Percentiles rank a stretch among this genome's conserved stretches.
phyloP scores from a whole-genome alignment of 2,113 vertebrate genomes.

The Geococcyx californianus region DNA sequence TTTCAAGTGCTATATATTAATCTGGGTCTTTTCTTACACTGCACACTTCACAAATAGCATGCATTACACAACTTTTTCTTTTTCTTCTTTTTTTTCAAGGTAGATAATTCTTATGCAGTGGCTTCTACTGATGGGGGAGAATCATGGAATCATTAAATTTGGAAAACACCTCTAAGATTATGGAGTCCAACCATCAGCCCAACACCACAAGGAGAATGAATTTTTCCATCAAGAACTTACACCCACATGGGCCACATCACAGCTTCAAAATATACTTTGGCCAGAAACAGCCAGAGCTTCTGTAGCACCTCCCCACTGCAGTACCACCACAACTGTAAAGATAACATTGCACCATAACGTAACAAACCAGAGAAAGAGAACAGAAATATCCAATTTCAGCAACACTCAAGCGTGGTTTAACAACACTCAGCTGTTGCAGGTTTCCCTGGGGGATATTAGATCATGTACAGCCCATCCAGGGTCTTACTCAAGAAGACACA shows the following conservation, averaged over 20 bases:
- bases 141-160: too few relatives aligned
- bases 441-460: not conserved
- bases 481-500: not conserved
- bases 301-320: not conserved
- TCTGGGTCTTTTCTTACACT: not conserved
- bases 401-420: not conserved
- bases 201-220: not conserved
- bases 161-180: too few relatives aligned
- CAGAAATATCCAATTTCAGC: not conserved
- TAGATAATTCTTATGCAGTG: not conserved
- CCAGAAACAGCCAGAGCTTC: not conserved
- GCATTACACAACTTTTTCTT: not conserved
- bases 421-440: not conserved
- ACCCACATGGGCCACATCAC: not conserved
- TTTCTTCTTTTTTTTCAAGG: accelerated
- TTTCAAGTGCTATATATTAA: not conserved
- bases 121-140: accelerated
- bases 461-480: not conserved
- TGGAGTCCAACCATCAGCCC: too few relatives aligned
- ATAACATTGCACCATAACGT: not conserved
- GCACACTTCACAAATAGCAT: not conserved
- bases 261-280: not conserved
- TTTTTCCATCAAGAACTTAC: not conserved
- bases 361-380: not conserved
- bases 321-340: not conserved